Conservation (phyloP, 2,113 vertebrate genomes). For the Rhinoderma darwinii region DNA sequence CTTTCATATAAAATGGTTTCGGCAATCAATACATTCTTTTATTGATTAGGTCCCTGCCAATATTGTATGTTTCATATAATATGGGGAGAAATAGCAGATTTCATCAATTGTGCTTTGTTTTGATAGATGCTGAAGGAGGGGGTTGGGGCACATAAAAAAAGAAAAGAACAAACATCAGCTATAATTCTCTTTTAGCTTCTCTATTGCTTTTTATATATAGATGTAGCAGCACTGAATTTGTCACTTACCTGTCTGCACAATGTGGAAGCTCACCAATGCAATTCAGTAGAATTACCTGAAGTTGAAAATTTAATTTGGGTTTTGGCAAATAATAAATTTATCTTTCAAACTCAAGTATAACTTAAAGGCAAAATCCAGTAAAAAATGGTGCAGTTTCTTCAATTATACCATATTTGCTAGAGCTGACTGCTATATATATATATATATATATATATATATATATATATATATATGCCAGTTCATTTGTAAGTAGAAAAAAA, state of each 20-base stretch:
- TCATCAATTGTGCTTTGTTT: conserved; percentile 12
- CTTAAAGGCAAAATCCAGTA: too few species aligned
- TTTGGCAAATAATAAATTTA: too few species aligned
- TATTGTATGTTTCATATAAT: not conserved
- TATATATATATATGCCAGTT: too few species aligned
- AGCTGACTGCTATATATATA: too few species aligned
- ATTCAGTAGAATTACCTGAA: too few species aligned
- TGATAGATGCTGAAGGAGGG: not conserved
- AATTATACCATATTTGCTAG: too few species aligned
- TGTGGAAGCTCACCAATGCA: not conserved
- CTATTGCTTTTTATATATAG: not conserved
- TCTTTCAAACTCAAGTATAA: too few species aligned
- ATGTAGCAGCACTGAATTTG: not conserved
- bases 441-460: too few species aligned
- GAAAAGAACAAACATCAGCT: not conserved
- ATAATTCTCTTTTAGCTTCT: not conserved
- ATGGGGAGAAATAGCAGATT: not conserved
- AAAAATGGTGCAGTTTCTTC: too few species aligned
- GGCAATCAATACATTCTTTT: conserved; percentile 51
- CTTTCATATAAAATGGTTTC: conserved; percentile 40
- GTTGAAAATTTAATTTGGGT: too few species aligned
- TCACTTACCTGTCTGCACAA: not conserved
- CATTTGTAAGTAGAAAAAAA: too few species aligned
- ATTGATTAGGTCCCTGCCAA: not conserved
- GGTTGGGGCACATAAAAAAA: not conserved